Evolutionary conservation across 2,888 invertebrate genomes (phyloP).

Genomic region (Stomorhina lunata): DNA sequence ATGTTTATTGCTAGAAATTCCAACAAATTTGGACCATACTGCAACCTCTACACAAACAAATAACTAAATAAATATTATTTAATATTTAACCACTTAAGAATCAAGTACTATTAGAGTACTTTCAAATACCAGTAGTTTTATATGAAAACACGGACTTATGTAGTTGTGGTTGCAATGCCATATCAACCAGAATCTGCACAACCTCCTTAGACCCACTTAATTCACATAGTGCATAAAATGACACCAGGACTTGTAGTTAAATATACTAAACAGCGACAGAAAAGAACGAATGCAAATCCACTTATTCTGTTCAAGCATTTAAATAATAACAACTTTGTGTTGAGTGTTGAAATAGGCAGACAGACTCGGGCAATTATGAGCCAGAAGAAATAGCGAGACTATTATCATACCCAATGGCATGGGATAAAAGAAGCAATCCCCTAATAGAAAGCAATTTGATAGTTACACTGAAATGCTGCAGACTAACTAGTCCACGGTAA

Average conservation of each 20-base stretch:
- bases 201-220: background rate
- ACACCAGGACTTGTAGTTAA: background rate
- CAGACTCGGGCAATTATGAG: no score
- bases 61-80: background rate
- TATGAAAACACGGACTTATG: background rate
- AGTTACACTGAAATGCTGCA: no score
- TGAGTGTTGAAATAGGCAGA: background rate
- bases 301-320: constrained; percentile 62
- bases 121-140: background rate
- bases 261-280: background rate
- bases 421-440: no score
- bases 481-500: no score
- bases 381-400: no score
- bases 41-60: background rate
- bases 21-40: no score
- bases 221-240: background rate
- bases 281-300: constrained; percentile 19
- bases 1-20: no score
- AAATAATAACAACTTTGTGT: constrained; percentile 63
- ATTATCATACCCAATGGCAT: no score
- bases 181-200: background rate
- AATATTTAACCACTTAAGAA: background rate
- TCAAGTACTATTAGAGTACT: background rate
- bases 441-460: no score
- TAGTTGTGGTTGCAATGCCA: constrained; percentile 3